These are phyloP conservation scores for Paralichthys olivaceus DNA, from an alignment of 2,113 vertebrate genomes.

Conservation along the genomic window DNA sequence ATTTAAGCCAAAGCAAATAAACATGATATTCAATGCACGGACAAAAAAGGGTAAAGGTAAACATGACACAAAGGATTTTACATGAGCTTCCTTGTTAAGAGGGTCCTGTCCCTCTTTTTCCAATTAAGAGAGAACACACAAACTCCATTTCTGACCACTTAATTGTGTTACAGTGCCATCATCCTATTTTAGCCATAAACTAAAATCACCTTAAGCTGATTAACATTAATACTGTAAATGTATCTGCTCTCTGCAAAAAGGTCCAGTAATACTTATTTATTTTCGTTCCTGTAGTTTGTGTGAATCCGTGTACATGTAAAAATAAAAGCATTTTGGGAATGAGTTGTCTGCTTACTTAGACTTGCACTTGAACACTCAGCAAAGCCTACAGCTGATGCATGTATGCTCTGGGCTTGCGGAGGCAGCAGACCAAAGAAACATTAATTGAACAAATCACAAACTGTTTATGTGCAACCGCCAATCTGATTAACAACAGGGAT, in stretches of 20 bases:
- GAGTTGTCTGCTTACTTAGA: too few relatives aligned
- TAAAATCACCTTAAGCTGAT: too few relatives aligned
- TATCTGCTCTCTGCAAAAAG: too few relatives aligned
- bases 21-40: not conserved
- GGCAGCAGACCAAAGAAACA: not conserved
- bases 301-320: too few relatives aligned
- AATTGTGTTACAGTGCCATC: too few relatives aligned
- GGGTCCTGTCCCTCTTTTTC: not conserved
- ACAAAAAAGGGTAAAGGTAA: not conserved
- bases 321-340: too few relatives aligned
- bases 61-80: not conserved
- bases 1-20: slow-evolving; percentile 24
- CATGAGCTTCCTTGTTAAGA: not conserved
- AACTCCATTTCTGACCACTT: not conserved
- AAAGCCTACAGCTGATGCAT: too few relatives aligned
- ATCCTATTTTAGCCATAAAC: not conserved
- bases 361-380: too few relatives aligned
- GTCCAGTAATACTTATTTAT: too few relatives aligned
- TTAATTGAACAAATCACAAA: not conserved
- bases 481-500: not conserved
- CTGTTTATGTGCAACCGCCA: not conserved
- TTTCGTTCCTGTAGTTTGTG: too few relatives aligned
- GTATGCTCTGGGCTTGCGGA: too few relatives aligned
- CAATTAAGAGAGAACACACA: not conserved
- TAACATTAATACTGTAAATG: too few relatives aligned